phyloP scores from a whole-genome alignment of 2,888 invertebrate genomes.

The Hemicrepidius hirtus region DNA sequence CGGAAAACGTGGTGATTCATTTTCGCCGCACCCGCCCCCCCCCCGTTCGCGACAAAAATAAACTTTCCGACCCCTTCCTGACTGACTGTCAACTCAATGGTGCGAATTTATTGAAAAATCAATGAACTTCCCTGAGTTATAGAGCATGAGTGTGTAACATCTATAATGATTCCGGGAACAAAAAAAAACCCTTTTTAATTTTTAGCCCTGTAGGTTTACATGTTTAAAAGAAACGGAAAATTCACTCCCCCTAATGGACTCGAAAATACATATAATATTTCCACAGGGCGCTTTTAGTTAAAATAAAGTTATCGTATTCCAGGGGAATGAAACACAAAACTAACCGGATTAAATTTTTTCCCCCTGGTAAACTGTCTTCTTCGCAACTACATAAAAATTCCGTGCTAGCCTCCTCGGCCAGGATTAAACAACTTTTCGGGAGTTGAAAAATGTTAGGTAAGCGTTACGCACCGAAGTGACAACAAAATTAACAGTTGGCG shows the following conservation, averaged over 20 bases:
- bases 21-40: slow-evolving; percentile 52
- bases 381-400: slow-evolving; percentile 33
- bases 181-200: slow-evolving; percentile 12
- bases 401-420: slow-evolving; percentile 8
- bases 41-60: slow-evolving; percentile 42
- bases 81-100: slow-evolving; percentile 45
- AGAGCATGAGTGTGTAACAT: slow-evolving; percentile 35
- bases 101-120: slow-evolving; percentile 45
- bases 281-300: slow-evolving; percentile 3
- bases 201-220: background rate
- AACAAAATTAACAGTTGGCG: slow-evolving; percentile 48
- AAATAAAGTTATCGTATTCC: slow-evolving; percentile 4
- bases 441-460: slow-evolving; percentile 39
- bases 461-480: slow-evolving; percentile 38
- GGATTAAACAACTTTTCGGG: slow-evolving; percentile 36
- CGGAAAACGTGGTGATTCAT: slow-evolving; percentile 58
- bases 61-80: slow-evolving; percentile 35
- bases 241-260: slow-evolving; percentile 7
- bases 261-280: slow-evolving; percentile 1
- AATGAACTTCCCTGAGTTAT: slow-evolving; percentile 28
- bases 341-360: slow-evolving; percentile 29
- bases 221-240: slow-evolving; percentile 1
- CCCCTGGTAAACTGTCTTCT: background rate
- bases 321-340: slow-evolving; percentile 18
- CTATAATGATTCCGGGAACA: slow-evolving; percentile 35